Evolutionary conservation across 1,140 invertebrate genomes (phyloP).

Genomic region (Polypedilum pembai): DNA sequence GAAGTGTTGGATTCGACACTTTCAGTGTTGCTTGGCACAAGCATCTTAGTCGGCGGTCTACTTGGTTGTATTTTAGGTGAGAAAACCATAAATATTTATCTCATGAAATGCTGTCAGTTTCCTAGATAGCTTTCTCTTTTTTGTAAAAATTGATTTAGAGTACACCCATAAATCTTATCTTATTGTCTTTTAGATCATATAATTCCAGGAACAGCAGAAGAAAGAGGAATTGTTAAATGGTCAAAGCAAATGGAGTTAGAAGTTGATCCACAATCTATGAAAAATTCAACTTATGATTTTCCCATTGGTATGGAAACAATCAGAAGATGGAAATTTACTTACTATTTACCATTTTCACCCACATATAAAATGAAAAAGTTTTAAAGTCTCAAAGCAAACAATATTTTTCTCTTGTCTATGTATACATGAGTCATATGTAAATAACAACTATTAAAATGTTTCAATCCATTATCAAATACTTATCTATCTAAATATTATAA

Average conservation of each 20-base stretch:
- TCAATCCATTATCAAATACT: too few relatives aligned
- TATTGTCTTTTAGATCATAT: constrained; percentile 67
- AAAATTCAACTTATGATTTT: constrained; percentile 56
- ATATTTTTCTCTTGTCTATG: too few relatives aligned
- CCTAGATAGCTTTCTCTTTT: too few relatives aligned
- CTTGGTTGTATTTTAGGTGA: constrained; percentile 63
- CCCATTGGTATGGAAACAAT: constrained; percentile 59
- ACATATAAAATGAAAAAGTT: constrained; percentile 50
- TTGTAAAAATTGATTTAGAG: too few relatives aligned
- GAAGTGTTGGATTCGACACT: constrained; percentile 65
- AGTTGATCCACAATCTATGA: constrained; percentile 39
- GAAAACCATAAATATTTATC: too few relatives aligned
- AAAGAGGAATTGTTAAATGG: constrained; percentile 62
- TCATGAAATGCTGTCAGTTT: too few relatives aligned
- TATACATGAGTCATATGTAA: too few relatives aligned
- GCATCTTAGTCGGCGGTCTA: constrained; percentile 74
- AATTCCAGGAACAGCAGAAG: constrained; percentile 65
- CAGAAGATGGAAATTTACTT: constrained; percentile 57
- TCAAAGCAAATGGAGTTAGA: constrained; percentile 58
- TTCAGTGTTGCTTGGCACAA: constrained; percentile 71
- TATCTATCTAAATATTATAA: too few relatives aligned
- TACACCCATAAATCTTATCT: too few relatives aligned
- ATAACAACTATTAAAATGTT: too few relatives aligned
- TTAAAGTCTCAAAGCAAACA: not conserved
- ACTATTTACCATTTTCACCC: constrained; percentile 59